Percentiles rank a stretch among this genome's conserved stretches.
These are phyloP conservation scores for Xiphophorus birchmanni DNA, from an alignment of 2,797 vertebrate genomes.

Conservation along the genomic window DNA sequence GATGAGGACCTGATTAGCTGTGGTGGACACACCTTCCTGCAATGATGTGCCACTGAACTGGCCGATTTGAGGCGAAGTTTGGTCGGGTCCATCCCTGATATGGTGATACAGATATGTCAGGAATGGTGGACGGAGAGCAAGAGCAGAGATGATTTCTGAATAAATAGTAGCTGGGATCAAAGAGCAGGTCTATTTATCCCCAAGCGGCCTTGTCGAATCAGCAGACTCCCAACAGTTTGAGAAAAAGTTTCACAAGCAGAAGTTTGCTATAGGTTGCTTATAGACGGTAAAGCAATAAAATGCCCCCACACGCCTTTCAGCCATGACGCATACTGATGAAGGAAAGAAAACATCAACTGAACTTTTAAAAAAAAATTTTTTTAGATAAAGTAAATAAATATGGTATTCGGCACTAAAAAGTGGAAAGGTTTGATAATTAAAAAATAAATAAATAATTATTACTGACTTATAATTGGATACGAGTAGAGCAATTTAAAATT, in stretches of 20 bases:
- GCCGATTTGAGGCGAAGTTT: constrained; percentile 93
- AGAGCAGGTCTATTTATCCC: constrained; percentile 44
- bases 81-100: constrained; percentile 94
- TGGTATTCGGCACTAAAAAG: background rate
- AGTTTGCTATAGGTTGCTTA: constrained; percentile 23
- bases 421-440: background rate
- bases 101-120: constrained; percentile 3
- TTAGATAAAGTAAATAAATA: background rate
- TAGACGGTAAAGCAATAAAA: constrained; percentile 13
- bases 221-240: constrained; percentile 34
- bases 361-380: too few species aligned
- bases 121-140: background rate
- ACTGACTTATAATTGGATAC: background rate
- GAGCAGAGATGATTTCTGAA: constrained; percentile 29
- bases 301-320: background rate
- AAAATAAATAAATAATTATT: background rate
- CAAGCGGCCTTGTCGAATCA: constrained; percentile 22
- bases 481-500: background rate
- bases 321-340: constrained; percentile 32
- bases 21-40: constrained; percentile 92
- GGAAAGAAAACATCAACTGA: background rate
- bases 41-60: constrained; percentile 94
- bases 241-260: constrained; percentile 30
- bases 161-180: constrained; percentile 55
- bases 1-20: constrained; percentile 95